Base-by-base conservation (phyloP, 2,797 vertebrate species). In the Amniataba percoides region DNA sequence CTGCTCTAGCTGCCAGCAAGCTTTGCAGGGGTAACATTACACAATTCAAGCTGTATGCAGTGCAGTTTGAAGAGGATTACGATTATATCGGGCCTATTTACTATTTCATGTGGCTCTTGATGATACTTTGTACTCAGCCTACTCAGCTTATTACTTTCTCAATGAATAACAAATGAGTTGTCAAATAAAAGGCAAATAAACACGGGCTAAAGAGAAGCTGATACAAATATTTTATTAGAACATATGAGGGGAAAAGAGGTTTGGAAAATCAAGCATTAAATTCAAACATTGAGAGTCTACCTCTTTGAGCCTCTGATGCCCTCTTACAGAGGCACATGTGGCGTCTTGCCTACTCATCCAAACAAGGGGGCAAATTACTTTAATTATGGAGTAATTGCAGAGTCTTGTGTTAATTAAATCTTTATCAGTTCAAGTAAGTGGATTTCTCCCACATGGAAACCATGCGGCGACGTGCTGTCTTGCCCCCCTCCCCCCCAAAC, bases 351-450 rank as follows among this genome's bases (percentile, higher is more conserved):
- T 89, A 73, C 91, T 91, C 91, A 91, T 86, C 90, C 90, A 93
- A 95, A 94, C 88, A 90, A 93, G 93, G 93, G 96, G 96, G 95
- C 96, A 98, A 97, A 98, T 98, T 94, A 97, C 96, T 97, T 97
- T 98, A 97, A 98, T 98, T 97, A 97, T 94, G 92, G 96, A 96
- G 96, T 98, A 97, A 98, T 98, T 97, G 97, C 96, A 93, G 94
- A 95, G 96, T 96, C 96, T 95, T 94, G 96, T 95, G 96, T 96
- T 97, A 98, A 97, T 99, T 98, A 98, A 98, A 99, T 98, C 97
- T 97, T 97, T 96, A 98, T 98, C 97, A 97, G 96, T 98, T 97
- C 95, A 97, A 97, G 96, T 97, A 97, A 97, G 96, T 95, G 97
- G 97, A 99, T 98, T 97, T 96, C 96, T 97, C 95, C 94, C 95